Evolutionary conservation across 2,888 invertebrate genomes (phyloP).

Genomic region (Odontothrips loti): DNA sequence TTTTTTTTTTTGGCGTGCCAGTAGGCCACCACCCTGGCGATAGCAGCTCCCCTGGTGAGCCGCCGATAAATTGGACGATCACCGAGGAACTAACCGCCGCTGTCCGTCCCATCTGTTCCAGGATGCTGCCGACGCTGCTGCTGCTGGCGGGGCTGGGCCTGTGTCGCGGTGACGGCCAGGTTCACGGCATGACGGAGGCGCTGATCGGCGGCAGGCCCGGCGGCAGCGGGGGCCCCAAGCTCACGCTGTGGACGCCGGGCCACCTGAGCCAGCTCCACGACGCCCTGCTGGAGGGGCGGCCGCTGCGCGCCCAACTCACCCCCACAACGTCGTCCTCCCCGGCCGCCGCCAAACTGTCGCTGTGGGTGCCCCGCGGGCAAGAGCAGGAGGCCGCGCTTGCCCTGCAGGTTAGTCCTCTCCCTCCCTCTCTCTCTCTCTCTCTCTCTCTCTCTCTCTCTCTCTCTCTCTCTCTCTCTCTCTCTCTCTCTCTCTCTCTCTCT

Average conservation of each 20-base stretch:
- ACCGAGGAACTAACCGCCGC: not conserved
- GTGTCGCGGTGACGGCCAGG: not conserved
- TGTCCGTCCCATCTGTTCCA: not conserved
- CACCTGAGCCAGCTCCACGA: not conserved
- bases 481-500: too few species aligned
- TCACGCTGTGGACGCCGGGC: constrained; percentile 16
- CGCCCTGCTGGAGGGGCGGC: constrained; percentile 10
- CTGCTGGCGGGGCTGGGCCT: not conserved
- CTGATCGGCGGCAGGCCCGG: not conserved
- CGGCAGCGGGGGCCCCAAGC: not conserved
- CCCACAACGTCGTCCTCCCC: not conserved
- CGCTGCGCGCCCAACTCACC: constrained; percentile 4
- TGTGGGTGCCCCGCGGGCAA: constrained; percentile 8
- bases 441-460: too few species aligned
- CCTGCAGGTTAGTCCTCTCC: too few species aligned
- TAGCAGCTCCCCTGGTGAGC: too few species aligned
- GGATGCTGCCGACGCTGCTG: constrained; percentile 8
- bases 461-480: too few species aligned
- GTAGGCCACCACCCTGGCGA: too few species aligned
- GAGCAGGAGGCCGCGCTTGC: not conserved
- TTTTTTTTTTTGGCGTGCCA: too few species aligned
- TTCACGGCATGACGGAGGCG: not conserved
- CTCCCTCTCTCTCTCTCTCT: too few species aligned
- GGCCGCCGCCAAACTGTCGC: not conserved
- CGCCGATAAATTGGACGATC: too few species aligned